These are phyloP conservation scores for Hermatobates lingyangjiaoensis DNA, from an alignment of 1,140 invertebrate species.

Conservation along the genomic window DNA sequence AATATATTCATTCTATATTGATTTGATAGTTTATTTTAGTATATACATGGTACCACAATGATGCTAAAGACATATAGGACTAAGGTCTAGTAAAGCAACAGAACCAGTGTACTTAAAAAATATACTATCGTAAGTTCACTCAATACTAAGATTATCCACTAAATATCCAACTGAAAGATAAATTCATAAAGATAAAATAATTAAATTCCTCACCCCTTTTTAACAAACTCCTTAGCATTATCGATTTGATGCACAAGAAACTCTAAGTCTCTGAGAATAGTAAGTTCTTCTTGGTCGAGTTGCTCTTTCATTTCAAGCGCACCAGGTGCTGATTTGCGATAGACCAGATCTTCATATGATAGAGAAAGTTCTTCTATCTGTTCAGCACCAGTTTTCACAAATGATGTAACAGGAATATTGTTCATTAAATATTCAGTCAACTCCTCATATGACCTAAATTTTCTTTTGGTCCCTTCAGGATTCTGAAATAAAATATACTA, in stretches of 20 bases:
- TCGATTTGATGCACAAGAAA: slow-evolving; percentile 58
- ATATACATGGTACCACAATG: too few species aligned
- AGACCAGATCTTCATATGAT: slow-evolving; percentile 27
- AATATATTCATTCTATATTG: too few species aligned
- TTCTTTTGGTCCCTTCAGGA: slow-evolving; percentile 18
- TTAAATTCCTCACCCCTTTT: slow-evolving; percentile 33
- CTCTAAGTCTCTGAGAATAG: slow-evolving; percentile 45
- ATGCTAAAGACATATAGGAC: too few species aligned
- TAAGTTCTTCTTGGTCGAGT: slow-evolving; percentile 26
- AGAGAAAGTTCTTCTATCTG: slow-evolving; percentile 37
- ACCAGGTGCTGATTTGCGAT: slow-evolving; percentile 7
- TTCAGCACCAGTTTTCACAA: slow-evolving; percentile 45
- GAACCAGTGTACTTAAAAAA: too few species aligned
- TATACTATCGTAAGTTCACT: too few species aligned
- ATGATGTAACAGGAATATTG: slow-evolving; percentile 37
- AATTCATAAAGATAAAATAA: too few species aligned
- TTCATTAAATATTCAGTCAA: slow-evolving; percentile 41
- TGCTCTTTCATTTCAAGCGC: slow-evolving; percentile 3
- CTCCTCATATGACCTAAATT: slow-evolving; percentile 40
- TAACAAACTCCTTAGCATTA: slow-evolving; percentile 49
- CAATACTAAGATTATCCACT: too few species aligned
- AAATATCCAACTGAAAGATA: too few species aligned
- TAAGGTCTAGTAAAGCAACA: too few species aligned
- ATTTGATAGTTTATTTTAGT: too few species aligned
- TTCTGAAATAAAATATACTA: slow-evolving; percentile 7